These are phyloP conservation scores for Catostomus latipinnis DNA, from an alignment of 2,797 vertebrate species.

Conservation along the genomic window DNA sequence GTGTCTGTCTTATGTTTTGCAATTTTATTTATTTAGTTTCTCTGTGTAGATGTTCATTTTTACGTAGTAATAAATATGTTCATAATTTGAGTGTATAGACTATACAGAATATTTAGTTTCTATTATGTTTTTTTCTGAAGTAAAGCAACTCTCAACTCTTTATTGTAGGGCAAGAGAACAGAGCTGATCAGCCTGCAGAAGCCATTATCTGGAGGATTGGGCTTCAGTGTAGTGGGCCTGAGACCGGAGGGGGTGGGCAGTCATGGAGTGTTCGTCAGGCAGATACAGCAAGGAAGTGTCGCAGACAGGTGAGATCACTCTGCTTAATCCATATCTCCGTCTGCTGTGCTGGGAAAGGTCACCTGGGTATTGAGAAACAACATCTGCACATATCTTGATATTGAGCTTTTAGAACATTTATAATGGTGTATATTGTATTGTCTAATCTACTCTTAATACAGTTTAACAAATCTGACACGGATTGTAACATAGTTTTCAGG, in stretches of 20 bases:
- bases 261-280: conserved; percentile 88
- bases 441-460: no score
- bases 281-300: conserved; percentile 89
- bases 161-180: conserved; percentile 82
- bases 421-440: no score
- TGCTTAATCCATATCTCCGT: background rate
- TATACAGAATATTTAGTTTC: no score
- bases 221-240: conserved; percentile 93
- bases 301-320: conserved; percentile 85
- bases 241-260: conserved; percentile 79
- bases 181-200: conserved; percentile 86
- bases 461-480: no score
- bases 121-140: background rate
- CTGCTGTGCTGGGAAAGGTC: no score
- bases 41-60: background rate
- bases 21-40: background rate
- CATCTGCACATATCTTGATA: no score
- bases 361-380: no score
- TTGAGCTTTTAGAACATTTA: no score
- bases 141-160: background rate
- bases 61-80: no score
- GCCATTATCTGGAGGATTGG: conserved; percentile 86
- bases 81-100: no score
- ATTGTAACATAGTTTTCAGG: no score
- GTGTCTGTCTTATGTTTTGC: conserved; percentile 65